Evolutionary conservation across 2,797 vertebrate species (phyloP).

Genomic region (Coracias cyanogaster): DNA sequence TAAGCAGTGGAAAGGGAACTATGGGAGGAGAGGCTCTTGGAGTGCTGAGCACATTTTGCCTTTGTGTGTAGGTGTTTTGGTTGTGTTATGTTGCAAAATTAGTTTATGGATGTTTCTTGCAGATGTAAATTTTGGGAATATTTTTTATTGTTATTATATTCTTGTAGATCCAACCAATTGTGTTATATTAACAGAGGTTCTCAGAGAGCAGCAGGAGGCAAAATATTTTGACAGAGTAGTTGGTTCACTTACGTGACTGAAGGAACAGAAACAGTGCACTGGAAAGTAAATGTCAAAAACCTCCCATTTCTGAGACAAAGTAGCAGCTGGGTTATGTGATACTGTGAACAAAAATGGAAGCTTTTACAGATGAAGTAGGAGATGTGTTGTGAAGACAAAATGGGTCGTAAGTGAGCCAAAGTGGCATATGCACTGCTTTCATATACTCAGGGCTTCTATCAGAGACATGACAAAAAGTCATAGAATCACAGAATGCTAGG

Average conservation of each 20-base stretch:
- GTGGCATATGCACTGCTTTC: background rate
- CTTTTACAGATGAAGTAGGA: slow-evolving; percentile 13
- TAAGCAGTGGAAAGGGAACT: background rate
- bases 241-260: background rate
- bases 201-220: background rate
- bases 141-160: background rate
- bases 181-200: background rate
- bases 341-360: background rate
- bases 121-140: background rate
- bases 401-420: background rate
- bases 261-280: background rate
- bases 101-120: background rate
- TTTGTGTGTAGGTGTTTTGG: background rate
- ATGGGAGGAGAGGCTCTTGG: background rate
- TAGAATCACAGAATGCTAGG: too few relatives aligned
- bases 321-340: slow-evolving; percentile 1
- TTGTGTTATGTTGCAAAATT: background rate
- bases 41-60: background rate
- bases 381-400: slow-evolving; percentile 23
- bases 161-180: background rate
- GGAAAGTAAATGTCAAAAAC: slow-evolving; percentile 15
- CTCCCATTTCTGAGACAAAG: slow-evolving; percentile 10
- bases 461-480: background rate
- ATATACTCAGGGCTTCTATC: background rate
- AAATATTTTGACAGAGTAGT: slow-evolving; percentile 7